Evolutionary conservation across 2,888 invertebrate species (phyloP).

Genomic region (Syrphus vitripennis): DNA sequence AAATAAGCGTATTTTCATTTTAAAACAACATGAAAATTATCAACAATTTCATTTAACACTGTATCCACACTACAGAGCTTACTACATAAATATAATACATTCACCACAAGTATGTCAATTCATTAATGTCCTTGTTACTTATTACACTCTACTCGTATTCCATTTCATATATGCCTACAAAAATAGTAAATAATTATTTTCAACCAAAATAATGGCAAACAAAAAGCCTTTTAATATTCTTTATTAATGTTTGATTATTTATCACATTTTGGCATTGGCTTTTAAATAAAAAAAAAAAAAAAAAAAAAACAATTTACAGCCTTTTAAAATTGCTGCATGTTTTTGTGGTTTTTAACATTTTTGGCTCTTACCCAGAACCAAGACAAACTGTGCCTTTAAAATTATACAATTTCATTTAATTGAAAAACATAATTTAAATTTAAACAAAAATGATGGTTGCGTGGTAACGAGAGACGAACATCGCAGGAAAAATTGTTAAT

Average conservation of each 20-base stretch:
- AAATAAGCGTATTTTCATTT: too few species aligned
- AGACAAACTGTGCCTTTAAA: background rate
- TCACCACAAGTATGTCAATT: slow-evolving; percentile 55
- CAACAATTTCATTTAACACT: too few species aligned
- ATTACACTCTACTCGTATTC: slow-evolving; percentile 51
- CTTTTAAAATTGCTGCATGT: slow-evolving; percentile 45
- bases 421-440: slow-evolving; percentile 29
- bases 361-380: background rate
- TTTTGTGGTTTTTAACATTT: slow-evolving; percentile 11
- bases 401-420: slow-evolving; percentile 50
- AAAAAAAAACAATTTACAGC: background rate
- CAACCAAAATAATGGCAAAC: background rate
- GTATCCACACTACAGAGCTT: too few species aligned
- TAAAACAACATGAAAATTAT: too few species aligned
- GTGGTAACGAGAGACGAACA: background rate
- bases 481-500: slow-evolving; percentile 7
- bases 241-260: slow-evolving; percentile 56
- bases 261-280: slow-evolving; percentile 23
- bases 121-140: slow-evolving; percentile 53
- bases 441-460: background rate
- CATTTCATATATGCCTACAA: slow-evolving; percentile 16
- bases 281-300: slow-evolving; percentile 14
- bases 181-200: background rate
- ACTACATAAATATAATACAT: too few species aligned
- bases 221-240: slow-evolving; percentile 36